A percentile compares a stretch with the other conserved stretches of the same genome.
Conservation (phyloP, 2,113 vertebrate genomes). For the Corynorhinus townsendii region DNA sequence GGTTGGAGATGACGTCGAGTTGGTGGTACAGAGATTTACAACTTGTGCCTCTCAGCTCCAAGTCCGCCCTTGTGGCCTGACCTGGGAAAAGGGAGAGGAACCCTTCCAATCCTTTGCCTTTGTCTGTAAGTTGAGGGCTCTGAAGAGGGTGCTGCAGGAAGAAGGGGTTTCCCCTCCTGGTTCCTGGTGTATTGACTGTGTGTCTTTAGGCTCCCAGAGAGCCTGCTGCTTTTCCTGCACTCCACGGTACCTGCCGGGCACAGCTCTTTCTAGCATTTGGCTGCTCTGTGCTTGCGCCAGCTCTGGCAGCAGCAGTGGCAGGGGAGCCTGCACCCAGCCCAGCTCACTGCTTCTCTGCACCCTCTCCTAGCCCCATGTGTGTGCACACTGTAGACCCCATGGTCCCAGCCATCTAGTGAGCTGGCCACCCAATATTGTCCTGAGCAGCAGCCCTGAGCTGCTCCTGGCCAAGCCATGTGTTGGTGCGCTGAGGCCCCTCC, state of each 20-base stretch:
- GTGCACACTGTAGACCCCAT: not conserved
- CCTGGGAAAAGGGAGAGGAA: not conserved
- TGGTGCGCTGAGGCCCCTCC: not conserved
- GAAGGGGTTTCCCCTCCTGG: not conserved
- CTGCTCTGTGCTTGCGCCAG: not conserved
- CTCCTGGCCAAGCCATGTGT: not conserved
- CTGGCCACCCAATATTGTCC: not conserved
- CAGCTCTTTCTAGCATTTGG: not conserved
- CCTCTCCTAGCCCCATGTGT: not conserved
- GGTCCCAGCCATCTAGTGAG: not conserved
- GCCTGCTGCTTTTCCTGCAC: not conserved
- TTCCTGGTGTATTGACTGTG: not conserved
- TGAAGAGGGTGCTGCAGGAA: not conserved
- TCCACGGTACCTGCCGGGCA: not conserved
- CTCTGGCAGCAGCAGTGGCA: not conserved
- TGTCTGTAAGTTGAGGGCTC: not conserved
- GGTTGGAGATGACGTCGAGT: not conserved
- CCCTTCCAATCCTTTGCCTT: not conserved
- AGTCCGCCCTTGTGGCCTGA: not conserved
- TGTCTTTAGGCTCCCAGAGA: not conserved
- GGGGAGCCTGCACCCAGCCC: not conserved
- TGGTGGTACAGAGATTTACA: not conserved
- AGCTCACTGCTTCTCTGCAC: not conserved
- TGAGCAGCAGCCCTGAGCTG: not conserved
- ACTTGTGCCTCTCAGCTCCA: not conserved